Evolutionary conservation across 53 echinoderm and acorn worm genomes (phyloP), one percentile per base, ranked within the genome.

Genomic region (Pentamera pediparva): DNA sequence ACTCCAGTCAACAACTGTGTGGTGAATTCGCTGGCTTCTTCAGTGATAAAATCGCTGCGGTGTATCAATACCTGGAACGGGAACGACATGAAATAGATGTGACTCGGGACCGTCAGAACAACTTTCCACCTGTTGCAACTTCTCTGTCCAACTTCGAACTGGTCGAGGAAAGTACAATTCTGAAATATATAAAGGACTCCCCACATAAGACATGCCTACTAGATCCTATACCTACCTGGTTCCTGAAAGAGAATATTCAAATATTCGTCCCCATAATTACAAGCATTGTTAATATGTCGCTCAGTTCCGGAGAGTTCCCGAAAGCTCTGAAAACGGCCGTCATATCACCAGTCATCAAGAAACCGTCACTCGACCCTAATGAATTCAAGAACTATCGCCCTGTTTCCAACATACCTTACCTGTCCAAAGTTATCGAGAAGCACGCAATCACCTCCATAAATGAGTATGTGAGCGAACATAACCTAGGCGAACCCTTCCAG

Each of bases 151-250:
- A n/a, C n/a, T n/a, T n/a, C 48, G n/a, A 81, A 33, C 40, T 21
- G 11, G 38, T 67, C 9, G 41, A 45, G 19, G 40, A 67, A 43
- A 45, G 21, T 1, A 28, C 39, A 21, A 57, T 75, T 57, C 55
- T 51, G 29, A 62, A 43, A 62, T 37, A 57, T 49, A 51, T 85
- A 59, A 79, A 24, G 4, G 43, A 56, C 21, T 55, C 56, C 37
- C 31, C 75, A 5, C 56, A 61, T 4, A 83, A 77, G 55, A 58
- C 49, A 6, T 69, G 83, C 55, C 24, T 69, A 26, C 5, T 76
- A 2, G 83, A 83, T 32, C 56, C 76, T 34, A 55, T 67, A 25
- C 83, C 76, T 35, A 82, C 76, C 19, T 83, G 76, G 83, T 58
- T 56, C 64, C 17, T 76, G 32, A 83, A 75, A 32, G 12, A 75